Evolutionary conservation across 2,113 vertebrate species (phyloP).

Genomic region (Solenodon paradoxus): DNA sequence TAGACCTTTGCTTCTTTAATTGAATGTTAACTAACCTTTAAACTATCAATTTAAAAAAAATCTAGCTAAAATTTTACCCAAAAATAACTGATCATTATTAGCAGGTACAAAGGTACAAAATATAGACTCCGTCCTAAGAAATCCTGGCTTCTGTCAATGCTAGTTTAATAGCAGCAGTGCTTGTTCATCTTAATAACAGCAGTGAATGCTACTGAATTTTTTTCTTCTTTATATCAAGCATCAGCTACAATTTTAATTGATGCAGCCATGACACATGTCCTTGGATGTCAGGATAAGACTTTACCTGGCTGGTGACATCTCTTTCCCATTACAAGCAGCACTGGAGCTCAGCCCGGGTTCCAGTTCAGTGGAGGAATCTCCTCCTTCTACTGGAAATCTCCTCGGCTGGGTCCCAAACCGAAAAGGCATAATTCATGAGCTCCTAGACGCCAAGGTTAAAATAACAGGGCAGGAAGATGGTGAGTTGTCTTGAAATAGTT

Average conservation of each 20-base stretch:
- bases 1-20: background rate
- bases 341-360: slow-evolving; percentile 61
- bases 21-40: background rate
- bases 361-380: slow-evolving; percentile 68
- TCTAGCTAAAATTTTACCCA: background rate
- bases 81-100: background rate
- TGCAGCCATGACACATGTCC: background rate
- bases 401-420: slow-evolving; percentile 66
- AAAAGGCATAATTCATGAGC: slow-evolving; percentile 77
- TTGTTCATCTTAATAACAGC: background rate
- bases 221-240: background rate
- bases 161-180: background rate
- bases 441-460: slow-evolving; percentile 42
- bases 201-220: background rate
- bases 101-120: background rate
- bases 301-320: slow-evolving; percentile 67
- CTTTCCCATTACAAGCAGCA: slow-evolving; percentile 68
- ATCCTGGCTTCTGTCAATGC: background rate
- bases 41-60: background rate
- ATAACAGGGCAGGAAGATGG: background rate
- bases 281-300: background rate
- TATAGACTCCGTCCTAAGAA: background rate
- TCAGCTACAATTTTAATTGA: background rate
- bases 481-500: background rate
- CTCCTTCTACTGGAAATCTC: slow-evolving; percentile 75